phyloP scores from a whole-genome alignment of 2,113 vertebrate species.

The Eolophus roseicapilla region DNA sequence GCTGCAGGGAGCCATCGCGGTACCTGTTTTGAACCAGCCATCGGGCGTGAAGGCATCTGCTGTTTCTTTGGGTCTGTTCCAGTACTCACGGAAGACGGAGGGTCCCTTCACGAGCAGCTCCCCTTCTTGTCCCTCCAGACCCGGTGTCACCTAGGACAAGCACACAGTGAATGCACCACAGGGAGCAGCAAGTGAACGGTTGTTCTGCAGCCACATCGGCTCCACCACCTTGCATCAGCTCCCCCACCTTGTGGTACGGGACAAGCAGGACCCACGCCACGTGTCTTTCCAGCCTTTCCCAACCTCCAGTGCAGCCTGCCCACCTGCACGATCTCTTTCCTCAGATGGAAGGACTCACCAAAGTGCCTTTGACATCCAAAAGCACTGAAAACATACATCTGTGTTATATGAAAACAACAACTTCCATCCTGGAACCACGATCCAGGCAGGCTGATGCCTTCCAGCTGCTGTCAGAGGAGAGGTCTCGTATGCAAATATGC shows the following conservation, averaged over 20 bases:
- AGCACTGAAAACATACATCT: not conserved
- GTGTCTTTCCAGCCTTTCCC: not conserved
- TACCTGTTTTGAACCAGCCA: slow-evolving; percentile 96
- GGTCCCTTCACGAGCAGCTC: slow-evolving; percentile 88
- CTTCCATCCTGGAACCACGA: accelerated
- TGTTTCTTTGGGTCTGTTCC: slow-evolving; percentile 87
- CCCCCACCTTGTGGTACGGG: accelerated
- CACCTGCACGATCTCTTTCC: not conserved
- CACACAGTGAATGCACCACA: not conserved
- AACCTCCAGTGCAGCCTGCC: not conserved
- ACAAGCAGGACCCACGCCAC: accelerated
- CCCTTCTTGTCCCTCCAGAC: slow-evolving; percentile 85
- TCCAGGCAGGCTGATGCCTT: not conserved
- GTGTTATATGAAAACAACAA: not conserved
- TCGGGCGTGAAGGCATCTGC: slow-evolving; percentile 81
- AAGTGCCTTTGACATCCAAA: not conserved
- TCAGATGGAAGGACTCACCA: not conserved
- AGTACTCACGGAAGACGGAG: slow-evolving; percentile 90
- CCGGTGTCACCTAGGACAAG: slow-evolving; percentile 78
- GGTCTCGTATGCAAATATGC: accelerated
- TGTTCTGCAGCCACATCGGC: accelerated
- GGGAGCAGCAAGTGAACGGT: not conserved
- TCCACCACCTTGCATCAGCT: accelerated
- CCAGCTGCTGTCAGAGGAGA: not conserved
- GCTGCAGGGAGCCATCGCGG: accelerated